Evolutionary conservation across 1,140 invertebrate genomes (phyloP), one percentile per base, ranked within the genome.

Genomic region (Whitmania pigra): DNA sequence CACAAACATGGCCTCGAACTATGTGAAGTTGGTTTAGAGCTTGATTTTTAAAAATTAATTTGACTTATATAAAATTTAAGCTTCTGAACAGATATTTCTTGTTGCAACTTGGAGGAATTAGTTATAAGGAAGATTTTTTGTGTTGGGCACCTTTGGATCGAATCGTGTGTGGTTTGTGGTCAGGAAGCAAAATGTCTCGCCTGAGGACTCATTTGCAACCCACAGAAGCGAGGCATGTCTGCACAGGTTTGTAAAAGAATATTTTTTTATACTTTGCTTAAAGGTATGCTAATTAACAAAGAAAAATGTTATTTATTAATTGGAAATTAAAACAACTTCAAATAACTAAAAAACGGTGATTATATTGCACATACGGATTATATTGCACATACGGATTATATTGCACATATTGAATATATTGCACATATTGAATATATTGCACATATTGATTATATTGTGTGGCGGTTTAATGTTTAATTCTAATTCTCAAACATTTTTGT

Each of bases 61-160:
- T 63, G 22, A 63, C 22, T 63, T 3, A 13, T 11, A 13, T 63
- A 11, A 63, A 63, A 15, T 63, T 63, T 2, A 6, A 7, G 22
- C 20, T 11, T 63, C 18, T n/a, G 11, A 63, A 63, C 57, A 63
- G 57, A 17, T 63, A 25, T n/a, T 31, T 63, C 29, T 31, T 63
- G 29, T 13, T 25, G 11, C 57, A 63, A 63, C 57, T 63, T 6
- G 57, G 57, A 25, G 57, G 57, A 25, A 25, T 63, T 11, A 17
- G 57, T 63, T 63, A 18, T 20, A 63, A 63, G 57, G 29, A 63
- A 13, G 29, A 63, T 13, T 63, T 22, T 63, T n/a, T 63, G 29
- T 63, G 57, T 20, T 63, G 57, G 57, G 57, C 57, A 2, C 22
- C 57, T 63, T 25, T 63, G 22, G 57, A 63, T 31, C 57, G 29